Evolutionary conservation across 1,140 invertebrate genomes (phyloP).

Genomic region (Chlorops oryzae): DNA sequence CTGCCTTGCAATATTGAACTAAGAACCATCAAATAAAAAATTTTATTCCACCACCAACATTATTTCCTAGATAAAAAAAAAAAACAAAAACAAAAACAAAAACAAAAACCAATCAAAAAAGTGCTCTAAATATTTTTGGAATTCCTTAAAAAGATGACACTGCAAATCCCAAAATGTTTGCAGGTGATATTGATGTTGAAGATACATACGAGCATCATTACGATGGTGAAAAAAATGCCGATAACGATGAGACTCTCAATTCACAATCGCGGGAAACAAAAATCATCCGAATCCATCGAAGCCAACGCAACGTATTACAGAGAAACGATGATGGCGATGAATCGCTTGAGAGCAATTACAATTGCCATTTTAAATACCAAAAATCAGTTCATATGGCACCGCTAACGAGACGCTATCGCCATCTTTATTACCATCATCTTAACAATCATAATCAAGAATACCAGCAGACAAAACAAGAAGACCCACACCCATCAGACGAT

Average conservation of each 20-base stretch:
- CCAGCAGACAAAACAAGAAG: too few species aligned
- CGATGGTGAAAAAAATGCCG: conserved; percentile 21
- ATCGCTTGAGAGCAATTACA: conserved; percentile 30
- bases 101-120: background rate
- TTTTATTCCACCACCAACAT: too few species aligned
- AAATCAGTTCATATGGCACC: background rate
- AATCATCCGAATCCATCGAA: too few species aligned
- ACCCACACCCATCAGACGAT: too few species aligned
- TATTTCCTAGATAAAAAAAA: conserved; percentile 6
- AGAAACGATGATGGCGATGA: conserved; percentile 16
- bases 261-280: too few species aligned
- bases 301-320: conserved; percentile 10
- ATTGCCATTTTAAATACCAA: conserved; percentile 39
- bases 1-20: too few species aligned
- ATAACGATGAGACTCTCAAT: too few species aligned
- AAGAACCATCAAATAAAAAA: too few species aligned
- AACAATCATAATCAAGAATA: too few species aligned
- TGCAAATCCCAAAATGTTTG: conserved; percentile 47
- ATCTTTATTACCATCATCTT: background rate
- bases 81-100: conserved; percentile 3
- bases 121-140: conserved; percentile 1
- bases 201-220: background rate
- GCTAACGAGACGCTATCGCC: background rate
- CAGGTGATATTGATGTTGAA: conserved; percentile 23
- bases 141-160: conserved; percentile 21